Percentiles rank a stretch among this genome's conserved stretches.
Evolutionary conservation across 2,888 invertebrate genomes (phyloP).

Genomic region (Balanococcus diminutus): DNA sequence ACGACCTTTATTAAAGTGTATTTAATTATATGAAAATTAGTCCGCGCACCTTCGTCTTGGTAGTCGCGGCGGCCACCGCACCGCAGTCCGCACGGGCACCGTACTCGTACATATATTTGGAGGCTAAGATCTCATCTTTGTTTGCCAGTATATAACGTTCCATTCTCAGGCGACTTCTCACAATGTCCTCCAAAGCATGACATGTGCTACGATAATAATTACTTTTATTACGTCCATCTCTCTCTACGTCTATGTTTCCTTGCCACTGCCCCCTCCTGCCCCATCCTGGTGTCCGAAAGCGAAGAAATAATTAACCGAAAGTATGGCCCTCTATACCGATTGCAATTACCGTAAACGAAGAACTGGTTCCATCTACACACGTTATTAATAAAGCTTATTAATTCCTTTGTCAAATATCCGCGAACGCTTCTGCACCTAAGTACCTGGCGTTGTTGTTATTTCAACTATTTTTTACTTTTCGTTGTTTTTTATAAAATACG

Average conservation of each 20-base stretch:
- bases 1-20: conserved; percentile 55
- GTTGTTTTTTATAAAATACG: background rate
- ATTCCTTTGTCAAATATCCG: conserved; percentile 44
- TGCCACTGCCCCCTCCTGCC: background rate
- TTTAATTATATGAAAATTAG: conserved; percentile 55
- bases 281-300: background rate
- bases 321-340: conserved; percentile 23
- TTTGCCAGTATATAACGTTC: conserved; percentile 37
- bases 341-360: conserved; percentile 41
- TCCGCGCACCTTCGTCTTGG: conserved; percentile 11
- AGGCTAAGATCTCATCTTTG: conserved; percentile 55
- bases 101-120: conserved; percentile 10
- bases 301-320: conserved; percentile 35
- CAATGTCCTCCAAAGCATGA: conserved; percentile 55
- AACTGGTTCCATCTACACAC: conserved; percentile 21
- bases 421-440: no score
- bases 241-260: background rate
- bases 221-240: conserved; percentile 36
- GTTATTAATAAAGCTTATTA: conserved; percentile 42
- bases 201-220: conserved; percentile 55
- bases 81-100: no score
- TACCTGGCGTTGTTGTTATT: no score
- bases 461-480: background rate
- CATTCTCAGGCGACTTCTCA: conserved; percentile 53
- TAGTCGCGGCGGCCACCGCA: background rate